A percentile compares a stretch with the other conserved stretches of the same genome.
These are phyloP conservation scores for Dendrolimus kikuchii DNA, from an alignment of 1,140 invertebrate genomes.

Conservation along the genomic window DNA sequence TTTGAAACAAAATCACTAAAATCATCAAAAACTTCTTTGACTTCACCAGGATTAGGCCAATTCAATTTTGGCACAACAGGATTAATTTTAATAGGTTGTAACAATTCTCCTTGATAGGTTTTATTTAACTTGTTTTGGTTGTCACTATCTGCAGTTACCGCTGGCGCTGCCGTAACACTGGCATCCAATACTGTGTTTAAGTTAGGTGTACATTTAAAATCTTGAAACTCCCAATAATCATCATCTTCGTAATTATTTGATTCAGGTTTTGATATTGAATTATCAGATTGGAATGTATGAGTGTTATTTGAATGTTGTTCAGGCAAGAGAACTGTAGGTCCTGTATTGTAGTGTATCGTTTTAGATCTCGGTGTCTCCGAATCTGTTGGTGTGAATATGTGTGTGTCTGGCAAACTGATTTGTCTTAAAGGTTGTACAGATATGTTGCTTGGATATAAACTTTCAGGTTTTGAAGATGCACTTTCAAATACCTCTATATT, in stretches of 20 bases:
- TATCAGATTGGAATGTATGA: slow-evolving; percentile 11
- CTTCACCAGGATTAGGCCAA: slow-evolving; percentile 67
- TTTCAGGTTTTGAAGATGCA: slow-evolving; percentile 34
- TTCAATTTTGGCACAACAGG: slow-evolving; percentile 57
- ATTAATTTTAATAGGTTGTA: slow-evolving; percentile 63
- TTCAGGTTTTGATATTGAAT: slow-evolving; percentile 9
- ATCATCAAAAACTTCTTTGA: slow-evolving; percentile 61
- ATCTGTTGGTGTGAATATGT: slow-evolving; percentile 69
- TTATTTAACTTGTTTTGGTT: slow-evolving; percentile 1
- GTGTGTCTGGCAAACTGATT: slow-evolving; percentile 67
- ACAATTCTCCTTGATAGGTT: slow-evolving; percentile 41
- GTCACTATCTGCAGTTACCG: neutral
- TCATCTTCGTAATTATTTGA: slow-evolving; percentile 22
- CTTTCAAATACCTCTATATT: slow-evolving; percentile 47
- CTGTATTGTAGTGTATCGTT: slow-evolving; percentile 62
- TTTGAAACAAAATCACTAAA: slow-evolving; percentile 54
- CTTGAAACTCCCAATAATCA: slow-evolving; percentile 64
- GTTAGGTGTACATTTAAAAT: slow-evolving; percentile 43
- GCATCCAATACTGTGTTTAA: slow-evolving; percentile 6
- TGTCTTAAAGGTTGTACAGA: slow-evolving; percentile 57
- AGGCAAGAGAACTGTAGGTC: slow-evolving; percentile 29
- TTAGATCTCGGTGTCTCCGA: slow-evolving; percentile 67
- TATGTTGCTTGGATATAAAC: slow-evolving; percentile 49
- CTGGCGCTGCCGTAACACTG: slow-evolving; percentile 5
- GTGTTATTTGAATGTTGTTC: slow-evolving; percentile 19